Percentiles rank a stretch among this genome's conserved stretches.
Conservation (phyloP, 2,797 vertebrate genomes). For the Decapterus maruadsi region DNA sequence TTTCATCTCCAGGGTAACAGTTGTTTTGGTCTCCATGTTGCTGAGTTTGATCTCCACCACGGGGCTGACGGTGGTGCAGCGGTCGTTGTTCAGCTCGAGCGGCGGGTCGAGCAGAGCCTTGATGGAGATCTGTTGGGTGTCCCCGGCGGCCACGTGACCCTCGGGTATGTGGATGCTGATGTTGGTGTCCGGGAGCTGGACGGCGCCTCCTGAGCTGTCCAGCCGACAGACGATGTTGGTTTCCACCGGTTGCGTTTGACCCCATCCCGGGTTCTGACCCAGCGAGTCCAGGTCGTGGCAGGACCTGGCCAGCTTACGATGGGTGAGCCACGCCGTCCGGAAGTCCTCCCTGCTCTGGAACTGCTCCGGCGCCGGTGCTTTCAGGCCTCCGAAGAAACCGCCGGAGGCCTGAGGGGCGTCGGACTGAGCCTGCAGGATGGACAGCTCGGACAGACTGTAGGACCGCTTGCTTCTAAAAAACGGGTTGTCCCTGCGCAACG, state of each 20-base stretch:
- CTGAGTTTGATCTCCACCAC: conserved; percentile 96
- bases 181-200: conserved; percentile 95
- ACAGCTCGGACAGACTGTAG: conserved; percentile 96
- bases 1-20: conserved; percentile 93
- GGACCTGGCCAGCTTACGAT: conserved; percentile 95
- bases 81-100: conserved; percentile 94
- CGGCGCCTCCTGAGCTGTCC: conserved; percentile 92
- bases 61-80: conserved; percentile 92
- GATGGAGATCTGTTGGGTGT: conserved; percentile 95
- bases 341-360: conserved; percentile 97
- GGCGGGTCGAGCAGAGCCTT: conserved; percentile 95
- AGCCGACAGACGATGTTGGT: conserved; percentile 94
- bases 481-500: conserved; percentile 89
- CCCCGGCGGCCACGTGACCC: conserved; percentile 90
- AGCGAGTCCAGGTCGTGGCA: conserved; percentile 95
- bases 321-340: conserved; percentile 93
- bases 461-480: conserved; percentile 98
- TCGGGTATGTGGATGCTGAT: conserved; percentile 94
- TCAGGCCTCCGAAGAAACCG: conserved; percentile 90
- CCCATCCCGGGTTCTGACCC: conserved; percentile 96
- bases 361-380: conserved; percentile 94
- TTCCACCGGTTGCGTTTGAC: conserved; percentile 96
- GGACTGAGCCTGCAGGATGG: conserved; percentile 91
- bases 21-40: conserved; percentile 93
- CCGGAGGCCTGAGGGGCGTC: conserved; percentile 75